Percentiles rank a stretch among this genome's conserved stretches.
phyloP scores from a whole-genome alignment of 2,888 invertebrate genomes.

The Mactromeris polynyma region DNA sequence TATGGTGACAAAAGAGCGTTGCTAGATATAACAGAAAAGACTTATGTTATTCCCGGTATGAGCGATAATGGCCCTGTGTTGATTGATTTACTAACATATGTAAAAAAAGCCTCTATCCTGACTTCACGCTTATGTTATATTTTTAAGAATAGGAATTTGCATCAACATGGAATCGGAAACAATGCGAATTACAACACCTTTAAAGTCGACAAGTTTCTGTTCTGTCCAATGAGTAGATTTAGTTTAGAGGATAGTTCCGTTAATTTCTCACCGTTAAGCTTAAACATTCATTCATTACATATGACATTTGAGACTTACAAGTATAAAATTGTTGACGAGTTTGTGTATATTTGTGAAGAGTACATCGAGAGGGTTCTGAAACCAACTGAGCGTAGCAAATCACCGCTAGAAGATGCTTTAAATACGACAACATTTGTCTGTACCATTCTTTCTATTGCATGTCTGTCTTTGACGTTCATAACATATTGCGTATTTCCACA shows the following conservation, averaged over 20 bases:
- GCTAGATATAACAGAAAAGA: no score
- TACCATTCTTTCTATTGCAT: conserved; percentile 54
- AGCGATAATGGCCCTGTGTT: no score
- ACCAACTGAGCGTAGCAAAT: neutral
- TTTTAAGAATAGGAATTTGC: no score
- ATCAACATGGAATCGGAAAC: no score
- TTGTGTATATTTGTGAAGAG: neutral
- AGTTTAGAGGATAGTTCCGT: neutral
- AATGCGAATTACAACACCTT: no score
- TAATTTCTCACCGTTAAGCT: no score
- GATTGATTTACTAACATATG: no score
- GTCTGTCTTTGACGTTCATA: conserved; percentile 59
- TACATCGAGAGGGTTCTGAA: neutral
- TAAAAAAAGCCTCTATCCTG: no score
- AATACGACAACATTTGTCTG: conserved; percentile 37
- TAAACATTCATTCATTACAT: neutral
- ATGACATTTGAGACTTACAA: neutral
- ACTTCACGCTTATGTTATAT: no score
- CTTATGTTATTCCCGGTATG: no score
- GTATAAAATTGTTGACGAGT: neutral
- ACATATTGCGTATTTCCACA: conserved; percentile 63
- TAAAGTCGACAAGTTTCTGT: neutral
- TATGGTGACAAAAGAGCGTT: no score
- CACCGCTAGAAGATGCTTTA: neutral
- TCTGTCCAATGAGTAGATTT: neutral